These are phyloP conservation scores for Nephrotoma appendiculata DNA, from an alignment of 2,888 invertebrate species.

Conservation along the genomic window DNA sequence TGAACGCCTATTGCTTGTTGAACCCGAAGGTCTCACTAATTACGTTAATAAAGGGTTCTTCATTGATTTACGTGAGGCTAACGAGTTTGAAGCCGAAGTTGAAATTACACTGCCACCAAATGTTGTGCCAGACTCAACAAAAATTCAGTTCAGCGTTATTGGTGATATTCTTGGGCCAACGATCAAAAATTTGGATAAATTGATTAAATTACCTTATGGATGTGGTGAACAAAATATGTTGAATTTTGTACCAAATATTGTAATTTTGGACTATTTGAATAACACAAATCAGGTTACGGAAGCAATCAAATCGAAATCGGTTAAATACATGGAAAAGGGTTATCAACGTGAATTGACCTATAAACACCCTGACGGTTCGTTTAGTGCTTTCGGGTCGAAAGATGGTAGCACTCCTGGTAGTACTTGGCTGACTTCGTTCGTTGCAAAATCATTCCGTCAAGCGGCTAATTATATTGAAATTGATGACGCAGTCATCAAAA, in stretches of 20 bases:
- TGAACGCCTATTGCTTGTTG: slow-evolving; percentile 54
- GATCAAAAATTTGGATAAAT: slow-evolving; percentile 56
- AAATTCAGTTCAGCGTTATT: slow-evolving; percentile 53
- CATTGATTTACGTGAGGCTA: slow-evolving; percentile 47
- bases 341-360: slow-evolving; percentile 68
- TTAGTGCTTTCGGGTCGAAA: slow-evolving; percentile 57
- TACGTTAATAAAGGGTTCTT: slow-evolving; percentile 58
- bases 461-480: slow-evolving; percentile 55
- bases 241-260: slow-evolving; percentile 53
- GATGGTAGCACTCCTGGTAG: slow-evolving; percentile 38
- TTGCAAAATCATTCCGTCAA: slow-evolving; percentile 60
- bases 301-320: slow-evolving; percentile 44
- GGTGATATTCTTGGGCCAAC: slow-evolving; percentile 67
- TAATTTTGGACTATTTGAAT: slow-evolving; percentile 49
- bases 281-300: slow-evolving; percentile 51
- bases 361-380: slow-evolving; percentile 58
- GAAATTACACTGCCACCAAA: slow-evolving; percentile 43
- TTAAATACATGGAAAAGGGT: slow-evolving; percentile 39
- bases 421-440: slow-evolving; percentile 74
- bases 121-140: slow-evolving; percentile 56
- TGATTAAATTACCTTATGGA: slow-evolving; percentile 66
- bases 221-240: slow-evolving; percentile 54
- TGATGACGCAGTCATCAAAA: slow-evolving; percentile 48
- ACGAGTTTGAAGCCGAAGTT: slow-evolving; percentile 47
- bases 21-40: slow-evolving; percentile 67